Evolutionary conservation across 2,113 vertebrate genomes (phyloP).

Genomic region (Hassar affinis): DNA sequence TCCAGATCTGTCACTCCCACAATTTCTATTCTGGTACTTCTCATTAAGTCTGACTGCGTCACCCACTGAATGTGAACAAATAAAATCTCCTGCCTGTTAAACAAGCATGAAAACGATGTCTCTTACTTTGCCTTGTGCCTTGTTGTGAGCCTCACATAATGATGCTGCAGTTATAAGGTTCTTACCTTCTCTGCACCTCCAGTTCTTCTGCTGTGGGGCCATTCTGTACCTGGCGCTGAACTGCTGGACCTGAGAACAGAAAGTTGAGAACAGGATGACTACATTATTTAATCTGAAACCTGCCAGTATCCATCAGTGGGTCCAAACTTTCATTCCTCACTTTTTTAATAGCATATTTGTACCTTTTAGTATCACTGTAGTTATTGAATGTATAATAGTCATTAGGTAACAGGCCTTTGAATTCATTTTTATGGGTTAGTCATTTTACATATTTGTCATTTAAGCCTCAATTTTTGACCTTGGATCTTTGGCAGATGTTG

Average conservation of each 20-base stretch:
- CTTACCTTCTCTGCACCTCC: constrained; percentile 93
- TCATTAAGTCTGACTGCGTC: not conserved
- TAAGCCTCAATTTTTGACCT: not conserved
- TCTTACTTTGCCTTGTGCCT: not conserved
- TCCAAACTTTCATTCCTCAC: not conserved
- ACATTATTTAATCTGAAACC: not conserved
- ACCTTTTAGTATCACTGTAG: not conserved
- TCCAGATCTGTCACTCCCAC: not conserved
- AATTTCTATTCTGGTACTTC: not conserved
- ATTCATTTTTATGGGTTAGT: not conserved
- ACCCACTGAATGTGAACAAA: not conserved
- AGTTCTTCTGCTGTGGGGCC: constrained; percentile 94
- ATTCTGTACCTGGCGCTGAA: constrained; percentile 88
- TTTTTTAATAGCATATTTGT: not conserved
- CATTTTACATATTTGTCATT: not conserved
- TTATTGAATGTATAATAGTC: no score
- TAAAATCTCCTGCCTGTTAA: not conserved
- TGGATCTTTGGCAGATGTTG: not conserved
- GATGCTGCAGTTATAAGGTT: not conserved
- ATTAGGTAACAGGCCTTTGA: not conserved
- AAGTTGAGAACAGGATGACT: not conserved
- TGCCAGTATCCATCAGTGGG: not conserved
- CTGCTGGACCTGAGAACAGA: constrained; percentile 82
- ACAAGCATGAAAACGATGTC: not conserved
- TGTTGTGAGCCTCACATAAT: not conserved